These are phyloP conservation scores for Bombyx mandarina DNA, from an alignment of 1,140 invertebrate genomes.

Conservation along the genomic window DNA sequence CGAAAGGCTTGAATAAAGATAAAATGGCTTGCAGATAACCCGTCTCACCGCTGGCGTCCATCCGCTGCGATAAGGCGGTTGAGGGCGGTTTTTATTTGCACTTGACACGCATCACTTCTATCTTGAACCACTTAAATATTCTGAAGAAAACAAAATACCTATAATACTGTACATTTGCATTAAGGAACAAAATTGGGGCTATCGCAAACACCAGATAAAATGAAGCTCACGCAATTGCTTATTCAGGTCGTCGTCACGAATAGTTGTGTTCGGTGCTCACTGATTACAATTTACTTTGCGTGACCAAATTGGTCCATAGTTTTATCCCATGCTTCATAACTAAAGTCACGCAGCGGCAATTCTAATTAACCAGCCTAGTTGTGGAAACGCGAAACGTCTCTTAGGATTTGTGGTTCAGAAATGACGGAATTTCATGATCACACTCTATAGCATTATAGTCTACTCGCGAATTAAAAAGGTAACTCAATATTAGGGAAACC, in stretches of 20 bases:
- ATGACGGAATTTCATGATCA: no score
- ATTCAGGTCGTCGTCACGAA: neutral
- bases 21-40: constrained; percentile 30
- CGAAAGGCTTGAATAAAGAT: constrained; percentile 13
- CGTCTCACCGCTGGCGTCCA: constrained; percentile 23
- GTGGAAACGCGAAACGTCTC: no score
- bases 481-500: no score
- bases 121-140: constrained; percentile 32
- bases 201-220: neutral
- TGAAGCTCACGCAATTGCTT: neutral
- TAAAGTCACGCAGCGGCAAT: no score
- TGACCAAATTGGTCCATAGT: no score
- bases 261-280: no score
- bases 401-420: no score
- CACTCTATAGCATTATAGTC: no score
- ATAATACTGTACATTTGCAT: neutral
- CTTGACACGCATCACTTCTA: constrained; percentile 44
- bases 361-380: no score
- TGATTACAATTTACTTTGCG: no score
- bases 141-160: neutral
- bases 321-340: no score
- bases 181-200: neutral
- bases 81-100: constrained; percentile 39
- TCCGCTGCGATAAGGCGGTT: constrained; percentile 44
- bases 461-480: no score